A percentile compares a stretch with the other conserved stretches of the same genome.
phyloP scores from a whole-genome alignment of 2,797 vertebrate species.

The Molossus alvarezi region DNA sequence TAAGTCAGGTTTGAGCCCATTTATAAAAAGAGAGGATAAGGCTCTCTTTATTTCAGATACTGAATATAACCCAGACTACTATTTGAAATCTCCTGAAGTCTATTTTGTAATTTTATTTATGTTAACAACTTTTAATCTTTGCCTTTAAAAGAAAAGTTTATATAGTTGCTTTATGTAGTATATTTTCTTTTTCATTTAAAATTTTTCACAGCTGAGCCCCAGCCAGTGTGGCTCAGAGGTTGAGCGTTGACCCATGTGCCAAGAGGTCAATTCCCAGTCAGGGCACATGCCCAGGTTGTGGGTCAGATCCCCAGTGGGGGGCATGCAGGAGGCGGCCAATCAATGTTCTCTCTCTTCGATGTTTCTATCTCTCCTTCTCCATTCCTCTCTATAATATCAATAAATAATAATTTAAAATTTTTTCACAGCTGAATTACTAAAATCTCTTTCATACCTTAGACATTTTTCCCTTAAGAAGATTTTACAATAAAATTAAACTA shows the following conservation, averaged over 20 bases:
- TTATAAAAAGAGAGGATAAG: conserved; percentile 8
- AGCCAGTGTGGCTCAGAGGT: too few relatives aligned
- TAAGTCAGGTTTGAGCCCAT: not conserved
- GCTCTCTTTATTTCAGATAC: not conserved
- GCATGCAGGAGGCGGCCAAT: too few relatives aligned
- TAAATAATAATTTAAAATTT: too few relatives aligned
- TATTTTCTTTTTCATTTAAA: not conserved
- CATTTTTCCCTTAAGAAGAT: not conserved
- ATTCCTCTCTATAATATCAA: too few relatives aligned
- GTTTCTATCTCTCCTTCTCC: too few relatives aligned
- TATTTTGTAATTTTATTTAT: not conserved
- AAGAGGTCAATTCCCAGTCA: too few relatives aligned
- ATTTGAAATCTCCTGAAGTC: not conserved
- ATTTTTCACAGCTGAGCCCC: too few relatives aligned
- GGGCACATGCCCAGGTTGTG: too few relatives aligned
- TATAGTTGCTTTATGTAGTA: not conserved
- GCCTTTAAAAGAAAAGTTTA: not conserved
- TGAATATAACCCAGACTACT: not conserved
- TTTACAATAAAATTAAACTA: not conserved
- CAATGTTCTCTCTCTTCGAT: too few relatives aligned
- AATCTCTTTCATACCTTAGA: conserved; percentile 7
- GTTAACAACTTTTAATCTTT: conserved; percentile 11
- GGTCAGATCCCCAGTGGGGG: too few relatives aligned
- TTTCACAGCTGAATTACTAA: not conserved
- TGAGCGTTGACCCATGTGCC: too few relatives aligned